phyloP scores from a whole-genome alignment of 2,888 invertebrate genomes.

The Lithodes maja region DNA sequence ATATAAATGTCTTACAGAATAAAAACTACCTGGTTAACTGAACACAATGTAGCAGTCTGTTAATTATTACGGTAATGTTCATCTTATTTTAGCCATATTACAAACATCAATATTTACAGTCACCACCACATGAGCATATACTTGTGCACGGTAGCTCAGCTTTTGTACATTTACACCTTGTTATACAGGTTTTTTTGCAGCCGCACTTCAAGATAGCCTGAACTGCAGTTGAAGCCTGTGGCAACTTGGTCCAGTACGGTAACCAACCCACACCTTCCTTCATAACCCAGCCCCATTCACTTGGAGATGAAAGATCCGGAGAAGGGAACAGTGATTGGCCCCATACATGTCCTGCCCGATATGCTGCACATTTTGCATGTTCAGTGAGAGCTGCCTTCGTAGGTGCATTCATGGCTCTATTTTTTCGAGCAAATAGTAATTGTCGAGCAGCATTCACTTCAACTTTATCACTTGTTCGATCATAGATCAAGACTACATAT shows the following conservation, averaged over 20 bases:
- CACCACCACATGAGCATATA: not conserved
- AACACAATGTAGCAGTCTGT: no score
- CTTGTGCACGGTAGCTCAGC: not conserved
- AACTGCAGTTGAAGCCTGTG: constrained; percentile 1
- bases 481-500: constrained; percentile 8
- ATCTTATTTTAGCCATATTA: not conserved
- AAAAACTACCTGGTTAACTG: no score
- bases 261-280: constrained; percentile 10
- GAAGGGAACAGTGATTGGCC: constrained; percentile 5
- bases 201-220: constrained; percentile 19
- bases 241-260: constrained; percentile 15
- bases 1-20: no score
- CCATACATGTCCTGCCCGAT: no score
- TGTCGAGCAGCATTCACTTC: not conserved
- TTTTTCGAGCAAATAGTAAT: constrained; percentile 10
- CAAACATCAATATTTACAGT: not conserved
- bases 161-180: constrained; percentile 20
- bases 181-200: constrained; percentile 8
- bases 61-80: not conserved
- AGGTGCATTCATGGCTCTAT: constrained; percentile 6
- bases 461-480: constrained; percentile 19
- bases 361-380: constrained; percentile 19
- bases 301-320: constrained; percentile 3
- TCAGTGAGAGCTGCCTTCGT: constrained; percentile 16
- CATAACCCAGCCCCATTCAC: constrained; percentile 1